These are phyloP conservation scores for Acanthisitta chloris DNA, from an alignment of 2,113 vertebrate genomes.

Conservation along the genomic window DNA sequence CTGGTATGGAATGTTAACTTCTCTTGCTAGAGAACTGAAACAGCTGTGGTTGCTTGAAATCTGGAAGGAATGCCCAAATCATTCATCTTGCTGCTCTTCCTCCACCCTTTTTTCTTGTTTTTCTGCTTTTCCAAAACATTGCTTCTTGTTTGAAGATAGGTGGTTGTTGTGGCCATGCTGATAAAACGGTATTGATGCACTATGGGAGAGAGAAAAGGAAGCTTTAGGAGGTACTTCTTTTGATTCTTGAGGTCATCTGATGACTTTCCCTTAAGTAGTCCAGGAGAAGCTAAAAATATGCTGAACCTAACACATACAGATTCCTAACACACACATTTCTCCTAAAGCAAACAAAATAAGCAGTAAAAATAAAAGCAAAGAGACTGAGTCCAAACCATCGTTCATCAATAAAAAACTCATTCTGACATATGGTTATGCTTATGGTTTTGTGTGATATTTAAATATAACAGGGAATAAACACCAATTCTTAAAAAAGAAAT, in stretches of 20 bases:
- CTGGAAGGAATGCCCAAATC: background rate
- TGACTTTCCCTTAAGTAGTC: background rate
- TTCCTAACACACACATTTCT: background rate
- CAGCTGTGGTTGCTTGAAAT: background rate
- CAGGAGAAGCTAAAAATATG: slow-evolving; percentile 19
- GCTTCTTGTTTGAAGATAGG: background rate
- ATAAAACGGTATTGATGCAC: background rate
- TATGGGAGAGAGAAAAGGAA: background rate
- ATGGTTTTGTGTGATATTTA: slow-evolving; percentile 72
- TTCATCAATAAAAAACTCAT: slow-evolving; percentile 54
- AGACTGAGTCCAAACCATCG: slow-evolving; percentile 36
- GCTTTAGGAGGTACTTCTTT: background rate
- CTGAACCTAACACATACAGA: background rate
- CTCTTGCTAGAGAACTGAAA: background rate
- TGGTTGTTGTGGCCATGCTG: rapidly evolving
- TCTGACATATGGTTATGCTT: slow-evolving; percentile 77
- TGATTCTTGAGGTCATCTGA: background rate
- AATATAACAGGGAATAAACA: slow-evolving; percentile 72
- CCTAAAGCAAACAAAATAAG: background rate
- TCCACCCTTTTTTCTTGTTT: background rate
- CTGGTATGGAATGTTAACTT: background rate
- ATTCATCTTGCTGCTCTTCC: background rate
- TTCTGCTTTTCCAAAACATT: background rate
- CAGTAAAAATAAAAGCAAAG: slow-evolving; percentile 46
- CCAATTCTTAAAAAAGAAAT: background rate